Conservation (phyloP, 2,797 vertebrate genomes). For the Hypotaenidia okinawae region DNA sequence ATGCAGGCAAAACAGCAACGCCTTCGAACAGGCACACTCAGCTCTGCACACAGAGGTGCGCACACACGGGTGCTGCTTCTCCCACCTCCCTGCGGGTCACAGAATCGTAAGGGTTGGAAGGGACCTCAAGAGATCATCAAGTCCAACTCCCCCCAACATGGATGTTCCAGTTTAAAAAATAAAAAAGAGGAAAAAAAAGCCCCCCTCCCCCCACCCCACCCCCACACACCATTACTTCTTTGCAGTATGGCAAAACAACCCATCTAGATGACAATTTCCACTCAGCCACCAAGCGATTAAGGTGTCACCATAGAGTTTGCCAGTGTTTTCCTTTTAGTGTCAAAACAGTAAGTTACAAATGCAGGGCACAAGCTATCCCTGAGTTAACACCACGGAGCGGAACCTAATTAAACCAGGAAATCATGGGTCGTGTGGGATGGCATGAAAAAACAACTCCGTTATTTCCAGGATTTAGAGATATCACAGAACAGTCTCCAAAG, state of each 20-base stretch:
- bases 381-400: background rate
- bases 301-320: background rate
- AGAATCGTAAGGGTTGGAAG: too few relatives aligned
- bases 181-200: background rate
- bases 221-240: background rate
- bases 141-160: too few relatives aligned
- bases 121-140: too few relatives aligned
- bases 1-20: too few relatives aligned
- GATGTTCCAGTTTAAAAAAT: background rate
- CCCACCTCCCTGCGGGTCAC: background rate
- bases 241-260: background rate
- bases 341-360: background rate
- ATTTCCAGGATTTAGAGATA: background rate
- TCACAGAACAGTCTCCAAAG: background rate
- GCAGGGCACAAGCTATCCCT: background rate
- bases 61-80: background rate
- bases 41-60: fast-evolving
- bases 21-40: too few relatives aligned
- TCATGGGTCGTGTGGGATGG: fast-evolving
- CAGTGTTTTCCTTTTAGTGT: background rate
- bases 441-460: background rate
- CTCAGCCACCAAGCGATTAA: background rate
- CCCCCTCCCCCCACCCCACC: too few relatives aligned
- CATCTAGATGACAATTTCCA: background rate
- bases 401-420: background rate